These are phyloP conservation scores for Aphidius gifuensis DNA, from an alignment of 1,140 invertebrate species.

Conservation along the genomic window DNA sequence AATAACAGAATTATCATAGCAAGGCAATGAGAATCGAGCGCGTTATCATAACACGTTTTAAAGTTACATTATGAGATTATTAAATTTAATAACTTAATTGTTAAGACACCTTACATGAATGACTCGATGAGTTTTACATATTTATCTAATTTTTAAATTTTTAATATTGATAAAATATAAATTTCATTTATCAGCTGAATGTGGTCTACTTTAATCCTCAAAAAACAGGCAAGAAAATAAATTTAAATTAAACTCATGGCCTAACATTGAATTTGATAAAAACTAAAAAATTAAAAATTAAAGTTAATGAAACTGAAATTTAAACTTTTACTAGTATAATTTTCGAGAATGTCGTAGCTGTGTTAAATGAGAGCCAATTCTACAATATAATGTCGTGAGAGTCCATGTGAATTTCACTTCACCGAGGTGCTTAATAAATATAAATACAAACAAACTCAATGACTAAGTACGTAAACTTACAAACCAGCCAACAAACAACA, in stretches of 20 bases:
- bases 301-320: too few relatives aligned
- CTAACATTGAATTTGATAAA: too few relatives aligned
- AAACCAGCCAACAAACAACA: neutral
- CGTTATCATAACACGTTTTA: constrained; percentile 11
- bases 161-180: too few relatives aligned
- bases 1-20: neutral
- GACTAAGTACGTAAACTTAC: neutral
- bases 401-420: constrained; percentile 13
- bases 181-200: too few relatives aligned
- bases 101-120: neutral
- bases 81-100: constrained; percentile 6
- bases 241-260: too few relatives aligned
- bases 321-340: neutral
- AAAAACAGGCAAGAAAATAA: too few relatives aligned
- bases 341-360: constrained; percentile 4
- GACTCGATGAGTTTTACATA: neutral
- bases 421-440: constrained; percentile 20
- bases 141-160: too few relatives aligned
- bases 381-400: constrained; percentile 17
- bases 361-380: constrained; percentile 17
- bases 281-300: too few relatives aligned
- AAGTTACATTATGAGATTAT: constrained; percentile 23
- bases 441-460: too few relatives aligned
- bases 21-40: neutral
- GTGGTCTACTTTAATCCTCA: too few relatives aligned